Base-by-base conservation (phyloP, 2,113 vertebrate genomes). In the Holacanthus passer region DNA sequence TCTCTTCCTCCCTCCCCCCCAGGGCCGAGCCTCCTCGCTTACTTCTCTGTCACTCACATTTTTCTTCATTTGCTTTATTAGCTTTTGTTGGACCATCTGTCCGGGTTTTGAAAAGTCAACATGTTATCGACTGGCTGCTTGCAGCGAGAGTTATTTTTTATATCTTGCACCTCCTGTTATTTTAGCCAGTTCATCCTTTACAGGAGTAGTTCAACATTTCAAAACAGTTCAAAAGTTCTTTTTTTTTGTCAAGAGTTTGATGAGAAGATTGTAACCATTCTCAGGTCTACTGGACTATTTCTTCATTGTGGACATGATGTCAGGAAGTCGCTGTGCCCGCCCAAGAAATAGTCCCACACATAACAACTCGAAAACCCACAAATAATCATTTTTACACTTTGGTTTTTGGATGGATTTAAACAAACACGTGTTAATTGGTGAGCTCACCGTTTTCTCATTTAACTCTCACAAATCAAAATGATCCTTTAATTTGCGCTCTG, bases 51-150 rank as follows among this genome's bases (percentile, higher is more conserved):
- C 31, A 31, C 32, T 62, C 62, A 58, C 43, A 32, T 53, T 43
- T 52, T 37, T 62, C 65, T 68, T 79, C 35, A 50, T 74, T 69
- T 53, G 52, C 31, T 77, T 66, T 50, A 55, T 77, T 63, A 31
- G 37, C n/a, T 73, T 47, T 47, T 32, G n/a, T 75, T 66, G 50
- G 41, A 77, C 29, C 47, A 67, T 71, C 65, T 66, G 65, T 73
- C n/a, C 41, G 41, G 35, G 10, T 56, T 45, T 37, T 19, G 14
- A 47, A 52, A 39, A 60, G 64, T 48, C 39, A 22, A 47, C 63
- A 53, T 73, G 71, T 39, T n/a, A 72, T 68, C 52, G 39, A 32
- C 9, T 22, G n/a, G 31, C 47, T 14, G 8, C 50, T 63, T 77
- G 22, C 31, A 53, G n/a, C 5, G 24, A 64, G 39, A 71, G 35